These are phyloP conservation scores for Pipa parva DNA, from an alignment of 2,113 vertebrate species.

Conservation along the genomic window DNA sequence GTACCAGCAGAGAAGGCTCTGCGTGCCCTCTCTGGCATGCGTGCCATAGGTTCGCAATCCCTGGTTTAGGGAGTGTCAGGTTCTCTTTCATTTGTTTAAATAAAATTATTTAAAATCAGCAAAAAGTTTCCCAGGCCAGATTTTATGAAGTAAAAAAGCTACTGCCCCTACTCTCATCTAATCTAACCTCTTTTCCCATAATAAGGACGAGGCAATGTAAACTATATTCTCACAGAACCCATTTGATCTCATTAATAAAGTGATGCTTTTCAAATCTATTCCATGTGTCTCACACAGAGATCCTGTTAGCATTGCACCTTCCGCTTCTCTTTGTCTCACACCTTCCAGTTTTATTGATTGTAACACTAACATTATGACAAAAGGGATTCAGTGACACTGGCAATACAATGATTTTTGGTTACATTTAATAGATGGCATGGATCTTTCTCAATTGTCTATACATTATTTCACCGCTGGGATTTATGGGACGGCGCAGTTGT, in stretches of 20 bases:
- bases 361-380: slow-evolving; percentile 22
- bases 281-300: not conserved
- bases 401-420: not conserved
- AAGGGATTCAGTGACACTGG: slow-evolving; percentile 1
- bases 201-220: too few relatives aligned
- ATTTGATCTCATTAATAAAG: not conserved
- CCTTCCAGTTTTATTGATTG: not conserved
- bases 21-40: too few relatives aligned
- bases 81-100: too few relatives aligned
- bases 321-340: not conserved
- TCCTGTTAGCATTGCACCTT: not conserved
- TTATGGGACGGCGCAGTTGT: slow-evolving; percentile 26
- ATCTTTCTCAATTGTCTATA: slow-evolving; percentile 27
- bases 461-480: slow-evolving; percentile 19
- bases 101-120: too few relatives aligned
- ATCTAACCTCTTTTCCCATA: too few relatives aligned
- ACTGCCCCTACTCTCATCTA: too few relatives aligned
- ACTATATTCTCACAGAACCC: too few relatives aligned
- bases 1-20: too few relatives aligned
- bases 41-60: too few relatives aligned
- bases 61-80: too few relatives aligned
- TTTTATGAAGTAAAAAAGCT: too few relatives aligned
- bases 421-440: slow-evolving; percentile 23
- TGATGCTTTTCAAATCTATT: not conserved
- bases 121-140: too few relatives aligned